phyloP scores from a whole-genome alignment of 2,113 vertebrate genomes.

The Plecturocebus donacophilus region DNA sequence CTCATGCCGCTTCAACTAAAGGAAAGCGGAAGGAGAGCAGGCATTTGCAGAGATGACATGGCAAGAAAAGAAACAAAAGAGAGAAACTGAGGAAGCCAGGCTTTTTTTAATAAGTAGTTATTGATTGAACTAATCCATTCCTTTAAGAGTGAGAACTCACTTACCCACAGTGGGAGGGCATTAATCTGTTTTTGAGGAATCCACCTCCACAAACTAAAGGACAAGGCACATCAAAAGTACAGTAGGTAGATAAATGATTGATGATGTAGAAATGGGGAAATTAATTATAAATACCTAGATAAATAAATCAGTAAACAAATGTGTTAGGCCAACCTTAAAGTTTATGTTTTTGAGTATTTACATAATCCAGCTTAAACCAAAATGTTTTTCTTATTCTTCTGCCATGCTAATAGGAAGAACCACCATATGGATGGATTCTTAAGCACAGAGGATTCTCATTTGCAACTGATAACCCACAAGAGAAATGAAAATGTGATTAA shows the following conservation, averaged over 20 bases:
- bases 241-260: neutral
- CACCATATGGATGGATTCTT: slow-evolving; percentile 20
- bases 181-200: neutral
- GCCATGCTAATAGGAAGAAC: neutral
- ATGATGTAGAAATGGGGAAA: neutral
- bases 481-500: slow-evolving; percentile 66
- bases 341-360: neutral
- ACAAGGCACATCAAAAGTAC: neutral
- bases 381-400: neutral
- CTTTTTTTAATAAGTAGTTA: neutral
- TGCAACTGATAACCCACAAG: slow-evolving; percentile 45
- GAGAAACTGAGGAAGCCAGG: neutral
- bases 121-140: neutral
- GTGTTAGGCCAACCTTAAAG: neutral
- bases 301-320: neutral
- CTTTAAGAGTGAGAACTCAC: neutral
- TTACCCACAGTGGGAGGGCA: neutral
- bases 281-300: neutral
- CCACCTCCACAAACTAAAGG: neutral
- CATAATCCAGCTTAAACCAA: slow-evolving; percentile 29
- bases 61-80: neutral
- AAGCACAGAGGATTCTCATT: neutral
- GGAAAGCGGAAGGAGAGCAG: neutral
- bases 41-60: too few species aligned
- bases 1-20: neutral